Conservation (phyloP, 2,888 invertebrate genomes). For the Ptilodon capucinus region DNA sequence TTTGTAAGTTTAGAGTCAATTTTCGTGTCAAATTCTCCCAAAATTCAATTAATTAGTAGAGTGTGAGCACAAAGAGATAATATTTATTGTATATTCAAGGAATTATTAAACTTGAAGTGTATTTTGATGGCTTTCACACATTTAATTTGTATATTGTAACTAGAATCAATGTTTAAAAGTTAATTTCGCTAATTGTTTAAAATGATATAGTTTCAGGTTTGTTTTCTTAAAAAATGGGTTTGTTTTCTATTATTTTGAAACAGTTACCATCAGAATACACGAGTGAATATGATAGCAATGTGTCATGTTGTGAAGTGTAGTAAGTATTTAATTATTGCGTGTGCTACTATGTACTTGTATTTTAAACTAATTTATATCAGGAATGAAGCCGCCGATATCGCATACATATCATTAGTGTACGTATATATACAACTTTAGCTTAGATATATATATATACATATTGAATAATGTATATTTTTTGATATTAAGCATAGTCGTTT, state of each 20-base stretch:
- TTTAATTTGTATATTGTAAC: background rate
- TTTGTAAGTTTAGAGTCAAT: conserved; percentile 77
- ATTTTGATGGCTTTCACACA: conserved; percentile 23
- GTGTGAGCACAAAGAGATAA: conserved; percentile 52
- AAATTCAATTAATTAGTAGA: conserved; percentile 81
- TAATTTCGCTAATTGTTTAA: background rate
- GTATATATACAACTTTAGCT: conserved; percentile 52
- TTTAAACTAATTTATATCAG: conserved; percentile 47
- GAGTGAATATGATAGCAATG: conserved; percentile 26
- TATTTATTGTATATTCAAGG: conserved; percentile 51
- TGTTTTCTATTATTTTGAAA: conserved; percentile 1
- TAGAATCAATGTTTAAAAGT: no score
- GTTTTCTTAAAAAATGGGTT: background rate
- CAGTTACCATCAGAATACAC: conserved; percentile 35
- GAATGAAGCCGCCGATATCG: conserved; percentile 72
- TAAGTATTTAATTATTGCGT: conserved; percentile 40
- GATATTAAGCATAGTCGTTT: conserved; percentile 20
- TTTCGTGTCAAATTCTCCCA: conserved; percentile 82
- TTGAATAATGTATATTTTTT: conserved; percentile 32
- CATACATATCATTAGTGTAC: conserved; percentile 78
- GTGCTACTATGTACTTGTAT: conserved; percentile 37
- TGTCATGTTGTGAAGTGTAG: conserved; percentile 37
- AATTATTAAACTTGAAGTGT: conserved; percentile 33
- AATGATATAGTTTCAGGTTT: background rate
- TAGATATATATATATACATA: conserved; percentile 47